Base-by-base conservation (phyloP, 2,797 vertebrate species). In the Alca torda region DNA sequence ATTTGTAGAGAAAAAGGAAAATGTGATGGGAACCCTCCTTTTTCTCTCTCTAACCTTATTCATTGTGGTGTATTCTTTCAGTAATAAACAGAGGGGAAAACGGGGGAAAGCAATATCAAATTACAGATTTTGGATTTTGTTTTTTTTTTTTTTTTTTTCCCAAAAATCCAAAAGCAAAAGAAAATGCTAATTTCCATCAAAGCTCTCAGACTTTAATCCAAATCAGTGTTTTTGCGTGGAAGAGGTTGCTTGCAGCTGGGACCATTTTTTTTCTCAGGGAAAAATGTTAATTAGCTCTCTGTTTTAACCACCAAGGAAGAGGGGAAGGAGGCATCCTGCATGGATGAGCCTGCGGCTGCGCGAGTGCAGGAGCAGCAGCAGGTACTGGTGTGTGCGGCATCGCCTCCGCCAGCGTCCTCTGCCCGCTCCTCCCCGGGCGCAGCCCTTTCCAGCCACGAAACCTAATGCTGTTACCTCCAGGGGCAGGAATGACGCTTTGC, bases 391-490 rank as follows among this genome's bases (percentile, higher is more conserved):
- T 12, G 23, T 6, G 76, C 30, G 12, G 68, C 75, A 10, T 33
- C 46, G 4, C 39, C 90, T 45, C 30, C 2, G 8, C n/a, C 17
- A 3, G 12, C 1, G 2, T 4, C 54, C 60, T 31, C 59, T n/a
- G 59, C 75, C 64, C 5, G 10, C 37, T 30, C 15, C 57, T 28
- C 12, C 50, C 9, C 0, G 17, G 13, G 41, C 31, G 24, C 65
- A 30, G 2, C 51, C 41, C 65, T 11, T 11, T 1, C 3, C 35
- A 18, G 39, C 65, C 13, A 0, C 0, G 4, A 51, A 35, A 15
- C 3, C 46, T 6, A 13, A 4, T 4, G 24, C 46, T 5, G 0
- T 7, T 25, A 24, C 50, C 25, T 1, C 2, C 10, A 20, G 1
- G 33, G 3, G 50, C 51, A 10, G 25, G 48, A n/a, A 26, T 26